phyloP scores from a whole-genome alignment of 2,888 invertebrate genomes.

The Drosophila borborema region DNA sequence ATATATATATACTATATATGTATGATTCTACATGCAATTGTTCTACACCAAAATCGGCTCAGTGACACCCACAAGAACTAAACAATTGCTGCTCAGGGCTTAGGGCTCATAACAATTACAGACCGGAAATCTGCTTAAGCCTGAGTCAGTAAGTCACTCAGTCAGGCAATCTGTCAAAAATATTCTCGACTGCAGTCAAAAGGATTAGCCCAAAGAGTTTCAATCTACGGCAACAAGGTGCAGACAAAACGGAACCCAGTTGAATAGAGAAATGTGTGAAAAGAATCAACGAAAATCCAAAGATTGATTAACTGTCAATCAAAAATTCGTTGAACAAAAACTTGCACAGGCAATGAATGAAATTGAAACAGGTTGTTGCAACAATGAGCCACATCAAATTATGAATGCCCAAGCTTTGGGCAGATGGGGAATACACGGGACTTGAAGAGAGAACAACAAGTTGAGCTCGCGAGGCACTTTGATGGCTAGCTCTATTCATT shows the following conservation, averaged over 20 bases:
- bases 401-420: slow-evolving; percentile 52
- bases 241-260: slow-evolving; percentile 55
- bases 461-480: slow-evolving; percentile 15
- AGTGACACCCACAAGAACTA: slow-evolving; percentile 38
- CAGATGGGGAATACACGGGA: slow-evolving; percentile 23
- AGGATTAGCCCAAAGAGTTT: slow-evolving; percentile 72
- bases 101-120: slow-evolving; percentile 61
- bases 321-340: slow-evolving; percentile 25
- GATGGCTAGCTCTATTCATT: slow-evolving; percentile 12
- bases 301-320: slow-evolving; percentile 81
- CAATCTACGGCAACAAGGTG: slow-evolving; percentile 28
- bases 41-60: slow-evolving; percentile 40
- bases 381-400: slow-evolving; percentile 65
- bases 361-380: slow-evolving; percentile 67
- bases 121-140: slow-evolving; percentile 76
- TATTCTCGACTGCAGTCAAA: slow-evolving; percentile 63
- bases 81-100: slow-evolving; percentile 46
- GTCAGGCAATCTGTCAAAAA: slow-evolving; percentile 73
- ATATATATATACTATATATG: neutral
- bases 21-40: slow-evolving; percentile 7
- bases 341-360: slow-evolving; percentile 60
- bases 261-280: slow-evolving; percentile 70
- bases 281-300: slow-evolving; percentile 62
- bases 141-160: slow-evolving; percentile 40
- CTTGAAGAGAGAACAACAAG: slow-evolving; percentile 12